phyloP scores from a whole-genome alignment of 2,113 vertebrate species.

The Casuarius casuarius region DNA sequence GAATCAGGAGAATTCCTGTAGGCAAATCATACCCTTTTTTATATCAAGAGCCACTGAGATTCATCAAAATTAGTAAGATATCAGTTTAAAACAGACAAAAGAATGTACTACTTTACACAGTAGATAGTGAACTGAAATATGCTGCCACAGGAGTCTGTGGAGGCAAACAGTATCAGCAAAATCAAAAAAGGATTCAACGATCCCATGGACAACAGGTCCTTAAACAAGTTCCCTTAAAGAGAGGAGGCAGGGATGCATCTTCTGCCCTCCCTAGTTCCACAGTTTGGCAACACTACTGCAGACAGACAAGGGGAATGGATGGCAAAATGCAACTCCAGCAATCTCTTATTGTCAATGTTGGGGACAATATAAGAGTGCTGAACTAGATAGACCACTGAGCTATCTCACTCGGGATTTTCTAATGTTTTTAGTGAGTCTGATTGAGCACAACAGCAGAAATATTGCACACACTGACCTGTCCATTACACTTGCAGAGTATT shows the following conservation, averaged over 20 bases:
- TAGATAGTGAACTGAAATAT: not conserved
- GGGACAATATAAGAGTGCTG: not conserved
- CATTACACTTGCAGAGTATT: not conserved
- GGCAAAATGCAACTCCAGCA: not conserved
- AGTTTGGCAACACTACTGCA: not conserved
- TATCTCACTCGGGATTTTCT: not conserved
- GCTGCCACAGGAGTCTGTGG: not conserved
- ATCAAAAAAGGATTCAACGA: not conserved
- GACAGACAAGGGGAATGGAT: not conserved
- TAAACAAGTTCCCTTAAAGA: not conserved
- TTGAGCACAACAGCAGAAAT: not conserved
- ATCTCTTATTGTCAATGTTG: not conserved
- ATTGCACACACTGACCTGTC: not conserved
- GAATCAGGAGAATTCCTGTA: not conserved
- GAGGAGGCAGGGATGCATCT: not conserved
- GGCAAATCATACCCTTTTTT: not conserved
- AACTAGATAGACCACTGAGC: not conserved
- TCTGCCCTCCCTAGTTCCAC: not conserved
- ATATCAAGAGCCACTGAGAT: not conserved
- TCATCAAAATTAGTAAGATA: not conserved
- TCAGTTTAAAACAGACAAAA: not conserved
- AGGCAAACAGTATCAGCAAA: not conserved
- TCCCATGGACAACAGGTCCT: not conserved
- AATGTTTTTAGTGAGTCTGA: not conserved
- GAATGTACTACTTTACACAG: not conserved